phyloP scores from a whole-genome alignment of 1,140 invertebrate genomes.

The Plodia interpunctella region DNA sequence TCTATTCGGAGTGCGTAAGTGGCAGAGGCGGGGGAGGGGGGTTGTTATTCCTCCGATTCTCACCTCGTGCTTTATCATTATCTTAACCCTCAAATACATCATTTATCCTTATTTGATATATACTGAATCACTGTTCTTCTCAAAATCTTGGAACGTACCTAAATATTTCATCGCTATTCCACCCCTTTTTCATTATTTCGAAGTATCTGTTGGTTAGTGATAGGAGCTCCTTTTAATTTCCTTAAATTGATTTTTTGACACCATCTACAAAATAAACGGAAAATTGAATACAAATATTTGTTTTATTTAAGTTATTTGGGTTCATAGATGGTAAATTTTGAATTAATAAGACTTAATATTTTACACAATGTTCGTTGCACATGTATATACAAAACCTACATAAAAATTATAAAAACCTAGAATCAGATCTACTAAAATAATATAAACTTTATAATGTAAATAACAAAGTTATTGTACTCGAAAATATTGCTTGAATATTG shows the following conservation, averaged over 20 bases:
- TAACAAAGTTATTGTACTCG: too few relatives aligned
- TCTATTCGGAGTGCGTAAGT: constrained; percentile 35
- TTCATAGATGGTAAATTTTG: too few relatives aligned
- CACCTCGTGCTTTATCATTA: constrained; percentile 5
- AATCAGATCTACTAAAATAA: too few relatives aligned
- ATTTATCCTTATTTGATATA: too few relatives aligned
- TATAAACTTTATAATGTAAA: not conserved
- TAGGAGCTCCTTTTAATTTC: constrained; percentile 55
- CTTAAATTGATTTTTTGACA: constrained; percentile 53
- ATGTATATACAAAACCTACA: too few relatives aligned
- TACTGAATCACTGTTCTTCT: too few relatives aligned
- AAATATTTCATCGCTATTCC: not conserved
- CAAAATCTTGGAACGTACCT: constrained; percentile 9
- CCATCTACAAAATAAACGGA: too few relatives aligned
- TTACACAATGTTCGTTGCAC: too few relatives aligned
- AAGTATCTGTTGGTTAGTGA: constrained; percentile 46
- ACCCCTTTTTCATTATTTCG: constrained; percentile 31
- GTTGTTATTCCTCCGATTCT: constrained; percentile 28
- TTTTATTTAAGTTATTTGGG: too few relatives aligned
- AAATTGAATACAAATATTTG: too few relatives aligned
- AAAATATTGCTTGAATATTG: not conserved
- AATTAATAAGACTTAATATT: too few relatives aligned
- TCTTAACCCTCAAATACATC: not conserved
- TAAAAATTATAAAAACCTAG: too few relatives aligned
- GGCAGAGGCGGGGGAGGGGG: constrained; percentile 30